These are phyloP conservation scores for Anhinga rufa DNA, from an alignment of 2,113 vertebrate genomes.

Conservation along the genomic window DNA sequence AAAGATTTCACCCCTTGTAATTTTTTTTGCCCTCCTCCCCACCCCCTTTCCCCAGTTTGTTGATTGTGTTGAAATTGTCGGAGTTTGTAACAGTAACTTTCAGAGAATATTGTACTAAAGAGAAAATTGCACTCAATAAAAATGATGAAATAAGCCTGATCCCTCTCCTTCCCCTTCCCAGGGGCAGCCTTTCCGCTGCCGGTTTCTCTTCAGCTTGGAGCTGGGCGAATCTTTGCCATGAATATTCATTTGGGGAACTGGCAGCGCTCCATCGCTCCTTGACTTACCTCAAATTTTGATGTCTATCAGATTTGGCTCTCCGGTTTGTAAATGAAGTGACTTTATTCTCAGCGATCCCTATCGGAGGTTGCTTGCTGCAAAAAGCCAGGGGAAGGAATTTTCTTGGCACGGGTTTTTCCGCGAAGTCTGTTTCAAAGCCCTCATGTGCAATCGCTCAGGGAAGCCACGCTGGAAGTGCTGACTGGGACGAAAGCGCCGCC, in stretches of 20 bases:
- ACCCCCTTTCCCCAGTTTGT: conserved; percentile 54
- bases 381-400: background rate
- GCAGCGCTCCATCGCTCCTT: background rate
- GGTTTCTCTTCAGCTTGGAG: background rate
- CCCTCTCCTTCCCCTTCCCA: conserved; percentile 23
- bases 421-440: background rate
- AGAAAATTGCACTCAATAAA: conserved; percentile 83
- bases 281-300: background rate
- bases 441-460: background rate
- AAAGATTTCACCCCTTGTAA: conserved; percentile 55
- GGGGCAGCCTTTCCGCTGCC: background rate
- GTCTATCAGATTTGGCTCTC: conserved; percentile 4
- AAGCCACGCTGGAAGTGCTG: background rate
- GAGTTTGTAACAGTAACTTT: conserved; percentile 78
- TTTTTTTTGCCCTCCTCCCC: background rate
- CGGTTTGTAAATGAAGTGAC: background rate
- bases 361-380: background rate
- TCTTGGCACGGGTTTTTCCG: background rate
- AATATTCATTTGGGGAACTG: conserved; percentile 17
- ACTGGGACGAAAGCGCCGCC: background rate
- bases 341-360: background rate
- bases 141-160: conserved; percentile 57
- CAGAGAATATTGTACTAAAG: conserved; percentile 76
- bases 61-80: conserved; percentile 76
- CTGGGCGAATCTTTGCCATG: background rate